Percentiles rank a stretch among this genome's conserved stretches.
Evolutionary conservation across 2,888 invertebrate genomes (phyloP).

Genomic region (Gasteruption jaculator): DNA sequence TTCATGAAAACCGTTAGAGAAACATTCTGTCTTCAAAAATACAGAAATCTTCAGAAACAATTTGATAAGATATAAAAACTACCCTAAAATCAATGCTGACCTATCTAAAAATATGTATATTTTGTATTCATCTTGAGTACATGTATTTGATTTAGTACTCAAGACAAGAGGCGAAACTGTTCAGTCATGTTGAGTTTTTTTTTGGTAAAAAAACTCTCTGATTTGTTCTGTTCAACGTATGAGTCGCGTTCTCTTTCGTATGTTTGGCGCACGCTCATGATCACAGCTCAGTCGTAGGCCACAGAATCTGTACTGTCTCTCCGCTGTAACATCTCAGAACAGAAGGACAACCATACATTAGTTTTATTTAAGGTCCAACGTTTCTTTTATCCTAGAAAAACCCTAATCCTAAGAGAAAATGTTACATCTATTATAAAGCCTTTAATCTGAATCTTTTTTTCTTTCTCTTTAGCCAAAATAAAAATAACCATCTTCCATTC

Average conservation of each 20-base stretch:
- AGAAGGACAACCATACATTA: constrained; percentile 55
- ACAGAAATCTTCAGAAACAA: too few relatives aligned
- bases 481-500: constrained; percentile 12
- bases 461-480: constrained; percentile 13
- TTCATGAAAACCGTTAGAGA: too few relatives aligned
- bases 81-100: constrained; percentile 51
- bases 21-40: too few relatives aligned
- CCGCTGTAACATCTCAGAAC: constrained; percentile 56
- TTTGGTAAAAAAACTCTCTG: constrained; percentile 46
- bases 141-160: constrained; percentile 42
- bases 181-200: constrained; percentile 44
- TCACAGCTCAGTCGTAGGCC: constrained; percentile 52
- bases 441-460: constrained; percentile 10
- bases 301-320: constrained; percentile 52
- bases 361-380: constrained; percentile 47
- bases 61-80: constrained; percentile 37
- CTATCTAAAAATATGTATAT: constrained; percentile 51
- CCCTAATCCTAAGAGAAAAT: constrained; percentile 16
- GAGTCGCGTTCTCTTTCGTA: constrained; percentile 50
- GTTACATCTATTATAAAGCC: constrained; percentile 9
- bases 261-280: constrained; percentile 51
- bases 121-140: too few relatives aligned
- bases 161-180: constrained; percentile 43
- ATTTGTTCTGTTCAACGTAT: constrained; percentile 49
- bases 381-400: constrained; percentile 14